Evolutionary conservation across 92 coral and sea anemone genomes (phyloP).

Genomic region (Blastomussa wellsi): DNA sequence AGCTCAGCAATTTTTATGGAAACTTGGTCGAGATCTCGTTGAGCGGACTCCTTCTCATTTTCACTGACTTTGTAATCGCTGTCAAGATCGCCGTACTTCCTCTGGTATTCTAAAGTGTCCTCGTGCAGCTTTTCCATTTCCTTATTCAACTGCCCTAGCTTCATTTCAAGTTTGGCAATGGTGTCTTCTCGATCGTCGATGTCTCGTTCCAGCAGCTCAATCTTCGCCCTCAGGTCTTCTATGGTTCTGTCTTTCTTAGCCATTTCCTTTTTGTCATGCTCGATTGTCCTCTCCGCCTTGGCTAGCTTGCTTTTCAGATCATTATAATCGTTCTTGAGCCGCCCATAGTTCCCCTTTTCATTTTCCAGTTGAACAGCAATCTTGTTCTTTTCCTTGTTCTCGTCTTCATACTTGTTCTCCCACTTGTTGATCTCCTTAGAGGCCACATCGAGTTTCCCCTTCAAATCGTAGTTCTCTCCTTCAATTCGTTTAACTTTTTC

Average conservation of each 20-base stretch:
- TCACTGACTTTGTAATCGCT: constrained; percentile 69
- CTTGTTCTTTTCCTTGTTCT: constrained; percentile 60
- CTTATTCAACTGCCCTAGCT: constrained; percentile 51
- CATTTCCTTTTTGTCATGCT: constrained; percentile 60
- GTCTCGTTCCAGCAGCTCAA: constrained; percentile 54
- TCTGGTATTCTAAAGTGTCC: constrained; percentile 49
- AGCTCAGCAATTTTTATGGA: constrained; percentile 65
- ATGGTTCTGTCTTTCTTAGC: constrained; percentile 68
- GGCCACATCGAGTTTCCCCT: constrained; percentile 59
- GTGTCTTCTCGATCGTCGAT: constrained; percentile 57
- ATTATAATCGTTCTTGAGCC: constrained; percentile 57
- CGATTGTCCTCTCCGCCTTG: constrained; percentile 67
- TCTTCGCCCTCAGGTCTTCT: constrained; percentile 64
- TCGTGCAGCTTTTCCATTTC: constrained; percentile 69
- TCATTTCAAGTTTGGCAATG: constrained; percentile 44
- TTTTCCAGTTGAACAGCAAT: constrained; percentile 72
- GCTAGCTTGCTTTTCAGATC: constrained; percentile 59
- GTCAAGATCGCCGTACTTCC: constrained; percentile 72
- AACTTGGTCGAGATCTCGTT: constrained; percentile 58
- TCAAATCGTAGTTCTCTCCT: constrained; percentile 38
- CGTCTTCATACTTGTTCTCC: constrained; percentile 56
- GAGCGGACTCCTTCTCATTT: constrained; percentile 69
- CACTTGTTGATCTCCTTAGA: constrained; percentile 65
- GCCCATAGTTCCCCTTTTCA: constrained; percentile 62
- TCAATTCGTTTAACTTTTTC: constrained; percentile 3